phyloP scores from a whole-genome alignment of 2,113 vertebrate species.

The Psettodes erumei region DNA sequence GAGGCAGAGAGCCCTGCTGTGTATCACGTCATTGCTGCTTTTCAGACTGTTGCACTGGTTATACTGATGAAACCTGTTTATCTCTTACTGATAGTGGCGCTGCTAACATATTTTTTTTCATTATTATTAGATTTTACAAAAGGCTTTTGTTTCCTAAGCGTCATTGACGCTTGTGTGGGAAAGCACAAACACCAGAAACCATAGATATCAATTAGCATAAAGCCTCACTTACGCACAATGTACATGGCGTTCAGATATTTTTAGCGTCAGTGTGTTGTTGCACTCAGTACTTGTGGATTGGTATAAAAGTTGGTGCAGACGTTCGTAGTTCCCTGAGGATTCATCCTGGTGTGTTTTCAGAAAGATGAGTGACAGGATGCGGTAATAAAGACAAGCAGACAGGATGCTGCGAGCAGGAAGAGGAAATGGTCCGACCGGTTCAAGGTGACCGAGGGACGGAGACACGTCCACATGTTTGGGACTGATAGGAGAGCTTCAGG shows the following conservation, averaged over 20 bases:
- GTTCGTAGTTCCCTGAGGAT: too few relatives aligned
- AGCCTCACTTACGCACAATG: too few relatives aligned
- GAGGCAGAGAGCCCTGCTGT: not conserved
- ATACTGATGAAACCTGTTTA: not conserved
- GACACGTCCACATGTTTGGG: slow-evolving; percentile 18
- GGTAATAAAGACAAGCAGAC: slow-evolving; percentile 46
- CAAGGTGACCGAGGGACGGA: slow-evolving; percentile 46
- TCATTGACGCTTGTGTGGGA: too few relatives aligned
- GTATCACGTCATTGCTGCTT: not conserved
- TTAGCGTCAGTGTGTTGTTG: too few relatives aligned
- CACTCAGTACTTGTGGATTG: too few relatives aligned
- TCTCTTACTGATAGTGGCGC: not conserved
- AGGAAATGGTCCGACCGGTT: slow-evolving; percentile 30
- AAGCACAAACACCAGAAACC: too few relatives aligned
- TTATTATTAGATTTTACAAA: too few relatives aligned
- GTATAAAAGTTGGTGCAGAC: too few relatives aligned
- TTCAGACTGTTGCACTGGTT: not conserved
- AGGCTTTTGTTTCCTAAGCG: too few relatives aligned
- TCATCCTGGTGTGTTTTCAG: slow-evolving; percentile 2
- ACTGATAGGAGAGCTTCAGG: slow-evolving; percentile 30
- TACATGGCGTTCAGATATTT: too few relatives aligned
- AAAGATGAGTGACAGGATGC: slow-evolving; percentile 42
- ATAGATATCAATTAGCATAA: too few relatives aligned
- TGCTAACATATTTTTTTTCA: too few relatives aligned
- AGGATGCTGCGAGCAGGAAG: slow-evolving; percentile 61